Percentiles rank a stretch among this genome's conserved stretches.
Conservation (phyloP, 2,113 vertebrate genomes). For the Cyprinodon brontotheroides region DNA sequence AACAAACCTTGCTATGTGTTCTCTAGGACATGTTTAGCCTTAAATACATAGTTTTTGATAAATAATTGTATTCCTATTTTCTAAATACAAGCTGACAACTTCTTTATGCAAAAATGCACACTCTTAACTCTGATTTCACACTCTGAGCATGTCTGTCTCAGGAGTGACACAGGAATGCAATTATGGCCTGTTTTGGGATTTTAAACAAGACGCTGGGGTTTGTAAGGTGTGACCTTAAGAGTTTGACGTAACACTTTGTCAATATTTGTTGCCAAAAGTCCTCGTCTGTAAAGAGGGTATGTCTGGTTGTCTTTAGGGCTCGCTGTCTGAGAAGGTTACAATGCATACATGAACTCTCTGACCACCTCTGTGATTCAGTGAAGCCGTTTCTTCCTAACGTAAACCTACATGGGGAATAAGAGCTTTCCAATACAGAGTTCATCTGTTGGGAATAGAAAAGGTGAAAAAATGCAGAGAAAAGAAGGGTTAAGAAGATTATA, state of each 20-base stretch:
- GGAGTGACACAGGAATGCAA: slow-evolving; percentile 57
- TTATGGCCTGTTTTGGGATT: slow-evolving; percentile 48
- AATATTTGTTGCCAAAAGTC: slow-evolving; percentile 43
- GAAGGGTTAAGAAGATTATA: background rate
- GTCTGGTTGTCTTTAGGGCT: background rate
- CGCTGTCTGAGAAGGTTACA: slow-evolving; percentile 5
- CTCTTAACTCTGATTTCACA: slow-evolving; percentile 16
- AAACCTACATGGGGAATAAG: slow-evolving; percentile 10
- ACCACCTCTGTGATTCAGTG: slow-evolving; percentile 5
- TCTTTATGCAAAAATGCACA: no score
- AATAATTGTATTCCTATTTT: background rate
- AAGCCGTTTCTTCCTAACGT: slow-evolving; percentile 5
- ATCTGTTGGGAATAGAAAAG: background rate
- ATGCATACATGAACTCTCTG: slow-evolving; percentile 30
- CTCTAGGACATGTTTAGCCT: no score
- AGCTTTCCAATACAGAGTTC: slow-evolving; percentile 16
- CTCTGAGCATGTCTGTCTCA: slow-evolving; percentile 34
- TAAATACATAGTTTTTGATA: background rate
- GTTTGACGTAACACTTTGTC: slow-evolving; percentile 34
- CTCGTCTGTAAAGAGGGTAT: slow-evolving; percentile 12
- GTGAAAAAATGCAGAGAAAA: background rate
- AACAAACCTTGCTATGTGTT: background rate
- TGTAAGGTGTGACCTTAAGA: slow-evolving; percentile 57
- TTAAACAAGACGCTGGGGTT: slow-evolving; percentile 43
- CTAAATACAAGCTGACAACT: background rate